A percentile compares a stretch with the other conserved stretches of the same genome.
Evolutionary conservation across 2,797 vertebrate species (phyloP).

Genomic region (Centropyge bicolor): DNA sequence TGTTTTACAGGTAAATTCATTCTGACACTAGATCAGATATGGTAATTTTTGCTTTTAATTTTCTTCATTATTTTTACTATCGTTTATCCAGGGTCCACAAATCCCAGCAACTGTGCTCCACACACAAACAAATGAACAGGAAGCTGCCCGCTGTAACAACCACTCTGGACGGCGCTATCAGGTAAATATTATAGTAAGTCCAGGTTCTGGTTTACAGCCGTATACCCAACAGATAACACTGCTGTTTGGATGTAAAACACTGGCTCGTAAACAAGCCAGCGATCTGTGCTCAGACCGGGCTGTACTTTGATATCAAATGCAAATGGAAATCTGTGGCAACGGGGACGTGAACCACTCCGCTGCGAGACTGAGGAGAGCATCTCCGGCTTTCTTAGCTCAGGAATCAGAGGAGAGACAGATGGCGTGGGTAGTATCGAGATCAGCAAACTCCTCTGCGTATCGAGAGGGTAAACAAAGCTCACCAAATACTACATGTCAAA

Average conservation of each 20-base stretch:
- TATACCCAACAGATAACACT: constrained; percentile 31
- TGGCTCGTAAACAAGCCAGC: constrained; percentile 55
- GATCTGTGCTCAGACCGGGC: constrained; percentile 25
- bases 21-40: neutral
- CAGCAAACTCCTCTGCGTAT: constrained; percentile 59
- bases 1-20: no score
- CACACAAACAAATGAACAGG: constrained; percentile 8
- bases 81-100: constrained; percentile 1
- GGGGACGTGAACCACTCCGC: constrained; percentile 52
- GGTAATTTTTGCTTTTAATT: neutral
- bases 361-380: constrained; percentile 53
- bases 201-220: constrained; percentile 14
- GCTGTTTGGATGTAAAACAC: constrained; percentile 53
- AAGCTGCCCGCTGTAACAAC: constrained; percentile 10
- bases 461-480: constrained; percentile 72
- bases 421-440: constrained; percentile 63
- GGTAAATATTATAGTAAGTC: constrained; percentile 11
- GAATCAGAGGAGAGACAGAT: constrained; percentile 69
- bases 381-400: constrained; percentile 48
- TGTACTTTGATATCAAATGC: constrained; percentile 67
- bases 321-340: constrained; percentile 60
- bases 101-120: constrained; percentile 9
- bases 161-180: neutral
- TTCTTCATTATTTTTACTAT: neutral
- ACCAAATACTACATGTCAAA: constrained; percentile 54